A percentile compares a stretch with the other conserved stretches of the same genome.
These are phyloP conservation scores for Hippasteria phrygiana DNA, from an alignment of 53 echinoderm and acorn worm species.

Conservation along the genomic window DNA sequence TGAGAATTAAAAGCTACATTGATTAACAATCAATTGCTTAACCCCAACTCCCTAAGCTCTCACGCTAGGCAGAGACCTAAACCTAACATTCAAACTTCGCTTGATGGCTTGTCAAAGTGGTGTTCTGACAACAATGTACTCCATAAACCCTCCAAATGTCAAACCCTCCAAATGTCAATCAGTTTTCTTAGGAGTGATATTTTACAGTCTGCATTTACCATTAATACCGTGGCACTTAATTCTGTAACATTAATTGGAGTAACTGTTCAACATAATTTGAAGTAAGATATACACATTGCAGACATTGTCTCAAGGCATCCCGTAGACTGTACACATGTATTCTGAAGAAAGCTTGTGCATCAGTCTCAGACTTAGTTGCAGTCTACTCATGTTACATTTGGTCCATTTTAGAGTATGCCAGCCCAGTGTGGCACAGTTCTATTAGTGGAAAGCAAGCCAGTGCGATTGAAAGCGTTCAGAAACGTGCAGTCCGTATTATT, in stretches of 20 bases:
- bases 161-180: constrained; percentile 39
- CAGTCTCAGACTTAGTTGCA: constrained; percentile 19
- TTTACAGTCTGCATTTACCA: not conserved
- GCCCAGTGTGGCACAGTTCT: constrained; percentile 44
- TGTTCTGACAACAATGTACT: constrained; percentile 21
- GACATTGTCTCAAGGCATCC: constrained; percentile 55
- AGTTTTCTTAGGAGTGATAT: constrained; percentile 9
- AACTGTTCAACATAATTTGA: constrained; percentile 45
- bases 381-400: constrained; percentile 15
- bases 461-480: constrained; percentile 28
- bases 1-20: too few species aligned
- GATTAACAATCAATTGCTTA: too few species aligned
- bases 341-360: constrained; percentile 27
- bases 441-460: constrained; percentile 16
- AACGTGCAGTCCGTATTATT: constrained; percentile 27
- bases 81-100: too few species aligned
- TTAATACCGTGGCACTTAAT: constrained; percentile 20
- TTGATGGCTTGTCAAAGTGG: constrained; percentile 33
- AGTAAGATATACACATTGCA: constrained; percentile 35
- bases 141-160: constrained; percentile 47
- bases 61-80: too few species aligned
- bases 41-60: too few species aligned
- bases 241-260: constrained; percentile 29
- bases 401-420: constrained; percentile 43
- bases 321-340: constrained; percentile 54